These are phyloP conservation scores for Penaeus japonicus DNA, from an alignment of 1,140 invertebrate species.

Conservation along the genomic window DNA sequence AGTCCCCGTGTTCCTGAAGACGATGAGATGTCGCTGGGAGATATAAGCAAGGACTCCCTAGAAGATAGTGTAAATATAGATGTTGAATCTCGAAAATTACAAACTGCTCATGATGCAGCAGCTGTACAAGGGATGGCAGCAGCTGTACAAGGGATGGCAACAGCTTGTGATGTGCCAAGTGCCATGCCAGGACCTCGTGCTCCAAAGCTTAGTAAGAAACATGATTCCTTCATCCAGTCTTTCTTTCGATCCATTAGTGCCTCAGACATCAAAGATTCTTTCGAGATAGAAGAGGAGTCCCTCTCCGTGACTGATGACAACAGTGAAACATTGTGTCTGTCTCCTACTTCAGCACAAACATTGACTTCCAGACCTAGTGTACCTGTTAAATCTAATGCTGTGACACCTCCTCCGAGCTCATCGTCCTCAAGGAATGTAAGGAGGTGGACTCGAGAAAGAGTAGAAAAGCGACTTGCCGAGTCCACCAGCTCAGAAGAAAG, in stretches of 20 bases:
- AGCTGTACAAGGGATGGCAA: not conserved
- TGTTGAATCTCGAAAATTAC: not conserved
- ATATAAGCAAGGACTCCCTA: constrained; percentile 46
- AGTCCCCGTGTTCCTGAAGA: constrained; percentile 6
- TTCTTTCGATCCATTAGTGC: constrained; percentile 28
- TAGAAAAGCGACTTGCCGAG: constrained; percentile 17
- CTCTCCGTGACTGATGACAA: constrained; percentile 20
- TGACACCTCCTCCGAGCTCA: not conserved
- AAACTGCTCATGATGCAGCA: not conserved
- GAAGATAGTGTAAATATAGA: constrained; percentile 32
- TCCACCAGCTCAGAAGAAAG: constrained; percentile 50
- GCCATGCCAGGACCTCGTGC: too few relatives aligned
- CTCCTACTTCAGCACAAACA: constrained; percentile 19
- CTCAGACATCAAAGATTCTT: not conserved
- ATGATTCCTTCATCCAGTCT: constrained; percentile 40
- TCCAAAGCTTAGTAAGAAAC: not conserved
- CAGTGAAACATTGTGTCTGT: not conserved
- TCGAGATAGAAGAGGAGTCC: constrained; percentile 30
- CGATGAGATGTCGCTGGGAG: constrained; percentile 32
- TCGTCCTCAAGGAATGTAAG: not conserved
- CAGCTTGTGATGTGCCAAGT: not conserved
- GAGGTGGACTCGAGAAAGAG: constrained; percentile 24
- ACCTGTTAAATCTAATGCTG: not conserved
- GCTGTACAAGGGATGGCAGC: not conserved
- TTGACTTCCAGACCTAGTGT: not conserved